phyloP scores from a whole-genome alignment of 2,113 vertebrate species.

The Hydrochoerus hydrochaeris region DNA sequence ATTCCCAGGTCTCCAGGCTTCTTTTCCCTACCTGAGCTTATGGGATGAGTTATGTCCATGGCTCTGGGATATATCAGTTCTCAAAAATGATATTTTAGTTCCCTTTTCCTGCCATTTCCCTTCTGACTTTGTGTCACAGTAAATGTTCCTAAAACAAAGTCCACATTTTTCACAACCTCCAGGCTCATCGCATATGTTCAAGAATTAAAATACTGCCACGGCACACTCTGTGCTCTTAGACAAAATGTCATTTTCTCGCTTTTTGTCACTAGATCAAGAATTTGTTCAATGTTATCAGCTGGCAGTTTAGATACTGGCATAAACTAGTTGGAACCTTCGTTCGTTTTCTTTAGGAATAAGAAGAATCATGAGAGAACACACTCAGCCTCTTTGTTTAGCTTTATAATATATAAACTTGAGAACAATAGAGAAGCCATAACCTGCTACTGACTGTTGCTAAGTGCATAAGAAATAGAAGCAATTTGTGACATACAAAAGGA shows the following conservation, averaged over 20 bases:
- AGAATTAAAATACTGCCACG: slow-evolving; percentile 8
- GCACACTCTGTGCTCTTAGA: neutral
- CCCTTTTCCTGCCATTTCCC: neutral
- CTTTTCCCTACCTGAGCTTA: neutral
- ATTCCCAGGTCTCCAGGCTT: neutral
- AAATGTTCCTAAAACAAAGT: neutral
- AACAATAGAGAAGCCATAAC: neutral
- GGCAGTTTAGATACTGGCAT: neutral
- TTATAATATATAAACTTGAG: no score
- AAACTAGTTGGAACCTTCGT: neutral
- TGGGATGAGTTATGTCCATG: neutral
- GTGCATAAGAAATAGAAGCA: neutral
- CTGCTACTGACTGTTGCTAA: neutral
- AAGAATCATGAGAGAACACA: neutral
- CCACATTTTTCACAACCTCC: neutral
- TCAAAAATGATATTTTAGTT: neutral
- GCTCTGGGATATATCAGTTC: neutral
- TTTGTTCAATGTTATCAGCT: neutral
- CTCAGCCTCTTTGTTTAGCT: neutral
- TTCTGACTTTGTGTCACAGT: neutral
- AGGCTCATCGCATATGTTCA: neutral
- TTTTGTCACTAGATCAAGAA: neutral
- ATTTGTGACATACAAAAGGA: neutral
- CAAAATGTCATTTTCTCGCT: neutral
- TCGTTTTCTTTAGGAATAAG: neutral